Evolutionary conservation across 2,888 invertebrate genomes (phyloP), one percentile per base, ranked within the genome.

Genomic region (Drosophila phalerata): DNA sequence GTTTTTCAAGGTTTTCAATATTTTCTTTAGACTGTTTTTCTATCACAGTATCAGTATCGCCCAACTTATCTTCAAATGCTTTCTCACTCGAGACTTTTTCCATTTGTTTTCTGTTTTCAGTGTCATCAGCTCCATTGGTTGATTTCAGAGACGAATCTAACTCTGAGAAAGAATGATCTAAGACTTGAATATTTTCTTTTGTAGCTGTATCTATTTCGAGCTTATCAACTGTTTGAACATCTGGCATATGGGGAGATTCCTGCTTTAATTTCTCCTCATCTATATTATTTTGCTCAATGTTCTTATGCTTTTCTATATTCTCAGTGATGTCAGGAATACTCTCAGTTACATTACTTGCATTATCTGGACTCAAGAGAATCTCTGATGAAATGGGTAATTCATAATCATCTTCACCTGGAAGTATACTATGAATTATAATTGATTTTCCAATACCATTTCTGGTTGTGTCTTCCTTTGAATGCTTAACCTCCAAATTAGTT

Each of bases 381-480:
- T 58, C 34, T 0, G 70, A 13, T 9, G 30, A 28, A 0, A 75
- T 34, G 1, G n/a, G 22, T 3, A 60, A 45, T 8, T 43, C 56
- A 58, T 70, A 70, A 40, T 74, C 66, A 0, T 37, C 58, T 45
- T 75, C 67, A 6, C 63, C 67, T 5, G 74, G 48, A 42, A 71
- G 56, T 22, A 67, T 52, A 42, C 67, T 75, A 9, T 67, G 40
- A 19, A 67, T 63, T 19, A 37, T 63, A 11, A 67, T 57, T 13
- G 76, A 52, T 49, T 48, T 56, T n/a, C 53, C 55, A 38, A 71
- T 43, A 5, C 47, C 42, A 5, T 37, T 11, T 8, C 8, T 11
- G 1, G 15, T 19, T 1, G 57, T n/a, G 9, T 53, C 34, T 11
- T 9, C 38, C 2, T 3, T 22, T 42, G 3, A 3, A 11, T 15